A percentile compares a stretch with the other conserved stretches of the same genome.
These are phyloP conservation scores for Podiceps cristatus DNA, from an alignment of 2,113 vertebrate species.

Conservation along the genomic window DNA sequence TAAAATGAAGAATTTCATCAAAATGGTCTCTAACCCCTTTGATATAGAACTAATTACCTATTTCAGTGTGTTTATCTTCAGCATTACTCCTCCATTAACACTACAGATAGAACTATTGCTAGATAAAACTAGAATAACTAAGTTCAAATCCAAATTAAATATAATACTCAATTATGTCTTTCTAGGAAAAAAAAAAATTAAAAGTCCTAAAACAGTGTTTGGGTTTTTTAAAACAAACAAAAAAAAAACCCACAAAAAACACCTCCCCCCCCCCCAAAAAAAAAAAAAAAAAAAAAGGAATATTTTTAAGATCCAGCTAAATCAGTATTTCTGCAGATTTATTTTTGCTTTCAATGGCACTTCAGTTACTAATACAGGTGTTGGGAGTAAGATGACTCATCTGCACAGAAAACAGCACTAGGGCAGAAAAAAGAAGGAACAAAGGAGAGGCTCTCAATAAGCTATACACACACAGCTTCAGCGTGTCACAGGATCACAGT, in stretches of 20 bases:
- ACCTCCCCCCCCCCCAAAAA: too few species aligned
- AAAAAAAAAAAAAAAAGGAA: too few species aligned
- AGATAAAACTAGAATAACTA: not conserved
- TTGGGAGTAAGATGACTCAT: not conserved
- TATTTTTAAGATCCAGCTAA: not conserved
- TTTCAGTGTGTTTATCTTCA: not conserved
- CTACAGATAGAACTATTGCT: not conserved
- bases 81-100: not conserved
- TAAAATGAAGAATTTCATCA: not conserved
- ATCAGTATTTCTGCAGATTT: not conserved
- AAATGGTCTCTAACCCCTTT: not conserved
- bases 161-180: not conserved
- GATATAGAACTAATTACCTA: not conserved
- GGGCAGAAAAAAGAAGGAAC: not conserved
- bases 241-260: too few species aligned
- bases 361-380: not conserved
- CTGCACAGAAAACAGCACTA: not conserved
- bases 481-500: not conserved
- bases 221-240: too few species aligned
- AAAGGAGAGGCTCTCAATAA: not conserved
- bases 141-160: not conserved
- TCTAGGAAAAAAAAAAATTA: not conserved
- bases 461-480: not conserved
- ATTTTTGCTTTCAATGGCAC: not conserved
- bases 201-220: not conserved